A percentile compares a stretch with the other conserved stretches of the same genome.
These are phyloP conservation scores for Harlomillsia oculata DNA, from an alignment of 1,140 invertebrate species.

Conservation along the genomic window DNA sequence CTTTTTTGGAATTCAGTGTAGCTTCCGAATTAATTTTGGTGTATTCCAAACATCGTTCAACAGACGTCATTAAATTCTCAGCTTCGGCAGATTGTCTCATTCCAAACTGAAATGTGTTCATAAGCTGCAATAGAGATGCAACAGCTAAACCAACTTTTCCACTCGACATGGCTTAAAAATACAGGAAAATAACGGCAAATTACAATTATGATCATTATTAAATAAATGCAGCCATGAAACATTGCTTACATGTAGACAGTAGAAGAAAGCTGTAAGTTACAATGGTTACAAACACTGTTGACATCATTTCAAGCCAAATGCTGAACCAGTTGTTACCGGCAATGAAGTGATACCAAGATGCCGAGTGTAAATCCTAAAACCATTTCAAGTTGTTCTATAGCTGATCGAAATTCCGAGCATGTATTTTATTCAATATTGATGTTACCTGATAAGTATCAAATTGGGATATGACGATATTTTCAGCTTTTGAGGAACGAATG, in stretches of 20 bases:
- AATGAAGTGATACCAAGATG: slow-evolving; percentile 54
- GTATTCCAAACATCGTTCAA: slow-evolving; percentile 72
- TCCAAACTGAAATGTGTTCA: slow-evolving; percentile 59
- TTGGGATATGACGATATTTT: slow-evolving; percentile 64
- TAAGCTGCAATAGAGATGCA: slow-evolving; percentile 15
- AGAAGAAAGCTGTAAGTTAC: slow-evolving; percentile 17
- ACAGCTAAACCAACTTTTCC: slow-evolving; percentile 43
- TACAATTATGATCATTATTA: too few relatives aligned
- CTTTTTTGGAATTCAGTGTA: slow-evolving; percentile 31
- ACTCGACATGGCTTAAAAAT: slow-evolving; percentile 47
- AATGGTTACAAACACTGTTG: slow-evolving; percentile 10
- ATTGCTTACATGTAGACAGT: slow-evolving; percentile 11
- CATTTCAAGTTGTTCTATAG: neutral
- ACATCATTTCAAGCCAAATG: slow-evolving; percentile 23
- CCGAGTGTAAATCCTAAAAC: slow-evolving; percentile 49
- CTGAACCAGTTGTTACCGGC: slow-evolving; percentile 43
- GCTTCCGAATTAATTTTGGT: slow-evolving; percentile 46
- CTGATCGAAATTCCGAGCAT: neutral
- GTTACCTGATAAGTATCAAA: slow-evolving; percentile 56
- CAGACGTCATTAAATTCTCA: slow-evolving; percentile 76
- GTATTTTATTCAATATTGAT: neutral
- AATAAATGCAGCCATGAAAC: neutral
- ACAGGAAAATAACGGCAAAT: slow-evolving; percentile 4
- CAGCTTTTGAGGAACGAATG: slow-evolving; percentile 67
- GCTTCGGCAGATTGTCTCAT: slow-evolving; percentile 73